A percentile compares a stretch with the other conserved stretches of the same genome.
Evolutionary conservation across 2,888 invertebrate genomes (phyloP).

Genomic region (Cephus pygmeus): DNA sequence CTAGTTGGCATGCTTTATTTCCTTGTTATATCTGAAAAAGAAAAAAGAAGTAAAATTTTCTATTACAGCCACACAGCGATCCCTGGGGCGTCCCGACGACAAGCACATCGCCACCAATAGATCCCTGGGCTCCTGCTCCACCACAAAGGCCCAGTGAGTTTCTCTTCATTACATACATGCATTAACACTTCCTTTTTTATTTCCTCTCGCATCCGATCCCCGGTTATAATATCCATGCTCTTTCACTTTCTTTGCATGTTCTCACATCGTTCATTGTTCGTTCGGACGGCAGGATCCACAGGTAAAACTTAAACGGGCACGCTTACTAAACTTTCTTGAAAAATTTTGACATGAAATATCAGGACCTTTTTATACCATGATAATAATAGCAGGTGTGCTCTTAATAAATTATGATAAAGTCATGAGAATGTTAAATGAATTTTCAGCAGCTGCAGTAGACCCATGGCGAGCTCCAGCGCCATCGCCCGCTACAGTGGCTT

Average conservation of each 20-base stretch:
- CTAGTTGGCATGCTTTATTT: not conserved
- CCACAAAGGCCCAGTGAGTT: constrained; percentile 60
- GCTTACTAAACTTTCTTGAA: not conserved
- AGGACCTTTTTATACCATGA: not conserved
- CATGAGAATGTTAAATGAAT: constrained; percentile 19
- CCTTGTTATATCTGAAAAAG: not conserved
- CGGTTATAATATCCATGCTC: constrained; percentile 14
- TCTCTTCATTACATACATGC: constrained; percentile 3
- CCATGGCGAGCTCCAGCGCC: constrained; percentile 56
- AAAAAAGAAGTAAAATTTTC: not conserved
- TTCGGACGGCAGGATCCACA: constrained; percentile 34
- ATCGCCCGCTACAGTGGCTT: constrained; percentile 43
- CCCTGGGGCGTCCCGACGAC: constrained; percentile 74
- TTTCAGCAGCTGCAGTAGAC: constrained; percentile 57
- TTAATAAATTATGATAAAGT: not conserved
- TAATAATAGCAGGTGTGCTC: not conserved
- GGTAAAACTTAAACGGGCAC: constrained; percentile 24
- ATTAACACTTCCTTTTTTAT: not conserved
- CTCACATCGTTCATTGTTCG: constrained; percentile 24
- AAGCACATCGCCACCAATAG: constrained; percentile 62
- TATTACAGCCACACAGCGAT: constrained; percentile 67
- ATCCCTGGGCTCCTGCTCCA: constrained; percentile 73
- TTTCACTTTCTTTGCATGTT: constrained; percentile 37
- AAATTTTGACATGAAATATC: not conserved
- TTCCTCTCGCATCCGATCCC: constrained; percentile 18